phyloP scores from a whole-genome alignment of 2,113 vertebrate species.

The Daboia siamensis region DNA sequence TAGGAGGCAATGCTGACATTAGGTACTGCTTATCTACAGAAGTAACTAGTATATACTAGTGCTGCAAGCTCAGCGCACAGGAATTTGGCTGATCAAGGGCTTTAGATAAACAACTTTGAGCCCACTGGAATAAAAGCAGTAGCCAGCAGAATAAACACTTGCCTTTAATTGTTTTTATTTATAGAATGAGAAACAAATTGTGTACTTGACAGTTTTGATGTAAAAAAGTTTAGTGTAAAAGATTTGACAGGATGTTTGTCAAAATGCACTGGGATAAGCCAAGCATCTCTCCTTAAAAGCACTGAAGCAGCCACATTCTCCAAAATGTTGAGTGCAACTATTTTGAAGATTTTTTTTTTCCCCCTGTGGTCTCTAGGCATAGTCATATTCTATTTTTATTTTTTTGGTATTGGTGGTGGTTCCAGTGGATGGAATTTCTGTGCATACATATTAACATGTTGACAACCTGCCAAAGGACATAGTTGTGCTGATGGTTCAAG shows the following conservation, averaged over 20 bases:
- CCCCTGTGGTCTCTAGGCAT: not conserved
- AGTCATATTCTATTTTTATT: not conserved
- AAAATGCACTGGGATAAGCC: not conserved
- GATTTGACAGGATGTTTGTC: not conserved
- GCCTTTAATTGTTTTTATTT: not conserved
- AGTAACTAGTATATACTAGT: not conserved
- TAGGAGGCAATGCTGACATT: not conserved
- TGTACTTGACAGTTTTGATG: not conserved
- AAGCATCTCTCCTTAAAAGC: not conserved
- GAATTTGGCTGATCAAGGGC: not conserved
- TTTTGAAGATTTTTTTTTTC: not conserved
- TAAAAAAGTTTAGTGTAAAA: not conserved
- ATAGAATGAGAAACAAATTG: not conserved
- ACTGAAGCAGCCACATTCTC: not conserved
- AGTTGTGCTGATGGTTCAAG: not conserved
- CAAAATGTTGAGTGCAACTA: not conserved
- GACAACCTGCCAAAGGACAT: not conserved
- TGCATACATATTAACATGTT: not conserved
- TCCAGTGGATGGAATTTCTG: not conserved
- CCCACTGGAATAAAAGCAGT: not conserved
- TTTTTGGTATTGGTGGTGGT: not conserved
- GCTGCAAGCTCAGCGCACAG: not conserved
- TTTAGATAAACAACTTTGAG: not conserved
- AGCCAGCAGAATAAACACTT: not conserved
- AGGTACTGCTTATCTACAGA: not conserved